These are phyloP conservation scores for Drosophila sucinea DNA, from an alignment of 1,140 invertebrate genomes.

Conservation along the genomic window DNA sequence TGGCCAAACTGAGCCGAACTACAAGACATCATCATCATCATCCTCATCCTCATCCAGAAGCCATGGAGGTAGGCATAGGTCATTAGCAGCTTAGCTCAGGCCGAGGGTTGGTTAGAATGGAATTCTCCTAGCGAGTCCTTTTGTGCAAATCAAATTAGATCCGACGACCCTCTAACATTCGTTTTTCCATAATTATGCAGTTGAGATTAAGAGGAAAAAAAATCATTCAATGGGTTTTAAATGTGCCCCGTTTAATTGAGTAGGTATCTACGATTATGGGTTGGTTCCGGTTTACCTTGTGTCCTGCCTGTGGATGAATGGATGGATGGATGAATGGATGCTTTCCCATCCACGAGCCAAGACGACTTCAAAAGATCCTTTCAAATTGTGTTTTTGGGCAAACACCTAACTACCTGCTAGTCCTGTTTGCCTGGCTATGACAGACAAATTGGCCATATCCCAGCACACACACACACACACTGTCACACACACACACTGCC, in stretches of 20 bases:
- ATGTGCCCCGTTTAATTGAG: background rate
- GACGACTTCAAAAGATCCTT: constrained; percentile 73
- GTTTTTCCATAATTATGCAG: constrained; percentile 4
- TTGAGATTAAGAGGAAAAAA: background rate
- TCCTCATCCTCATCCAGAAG: constrained; percentile 6
- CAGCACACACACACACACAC: constrained; percentile 23
- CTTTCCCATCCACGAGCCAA: constrained; percentile 37
- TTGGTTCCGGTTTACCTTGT: background rate
- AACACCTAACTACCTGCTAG: constrained; percentile 52
- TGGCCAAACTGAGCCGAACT: constrained; percentile 11
- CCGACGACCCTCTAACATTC: background rate
- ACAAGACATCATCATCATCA: constrained; percentile 27
- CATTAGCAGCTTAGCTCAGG: constrained; percentile 36
- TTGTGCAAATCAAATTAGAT: constrained; percentile 15
- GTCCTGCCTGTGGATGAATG: background rate
- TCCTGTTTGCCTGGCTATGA: constrained; percentile 38
- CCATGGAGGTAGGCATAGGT: constrained; percentile 42
- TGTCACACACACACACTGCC: background rate
- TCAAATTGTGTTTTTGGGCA: constrained; percentile 71
- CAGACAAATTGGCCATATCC: constrained; percentile 77
- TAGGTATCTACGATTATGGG: background rate
- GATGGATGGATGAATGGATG: background rate
- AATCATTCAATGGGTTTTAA: background rate
- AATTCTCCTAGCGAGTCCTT: constrained; percentile 5
- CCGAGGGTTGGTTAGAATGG: constrained; percentile 19